A percentile compares a stretch with the other conserved stretches of the same genome.
These are phyloP conservation scores for Brevipalpus yothersi DNA, from an alignment of 1,140 invertebrate genomes.

Conservation along the genomic window DNA sequence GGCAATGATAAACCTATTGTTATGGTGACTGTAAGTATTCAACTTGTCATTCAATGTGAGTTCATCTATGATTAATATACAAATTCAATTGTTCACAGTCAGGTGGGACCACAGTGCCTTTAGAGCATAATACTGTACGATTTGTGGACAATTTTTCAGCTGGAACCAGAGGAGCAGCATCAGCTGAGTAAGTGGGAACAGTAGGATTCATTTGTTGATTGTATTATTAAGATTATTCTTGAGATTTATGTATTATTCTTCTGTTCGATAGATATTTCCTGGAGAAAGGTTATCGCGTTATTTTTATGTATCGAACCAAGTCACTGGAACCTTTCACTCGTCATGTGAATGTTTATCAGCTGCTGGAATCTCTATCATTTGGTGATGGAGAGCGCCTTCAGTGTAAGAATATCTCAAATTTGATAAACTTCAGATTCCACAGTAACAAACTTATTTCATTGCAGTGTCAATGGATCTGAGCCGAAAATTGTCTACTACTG, in stretches of 20 bases:
- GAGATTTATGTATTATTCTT: background rate
- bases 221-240: background rate
- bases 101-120: constrained; percentile 81
- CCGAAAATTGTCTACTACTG: constrained; percentile 35
- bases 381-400: constrained; percentile 4
- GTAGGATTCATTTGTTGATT: background rate
- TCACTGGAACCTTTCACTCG: constrained; percentile 69
- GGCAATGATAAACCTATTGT: background rate
- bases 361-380: constrained; percentile 35
- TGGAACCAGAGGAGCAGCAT: constrained; percentile 73
- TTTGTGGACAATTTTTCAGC: constrained; percentile 97
- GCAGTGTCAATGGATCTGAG: constrained; percentile 18
- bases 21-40: background rate
- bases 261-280: constrained; percentile 41
- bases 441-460: background rate
- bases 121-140: constrained; percentile 86
- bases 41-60: background rate
- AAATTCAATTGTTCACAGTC: constrained; percentile 24
- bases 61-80: background rate
- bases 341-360: constrained; percentile 47
- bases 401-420: constrained; percentile 1
- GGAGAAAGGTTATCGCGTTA: constrained; percentile 32
- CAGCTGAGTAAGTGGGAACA: constrained; percentile 42
- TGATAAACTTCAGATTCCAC: too few species aligned
- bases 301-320: constrained; percentile 37